Conservation (phyloP, 2,888 invertebrate genomes). For the Cerastoderma edule region DNA sequence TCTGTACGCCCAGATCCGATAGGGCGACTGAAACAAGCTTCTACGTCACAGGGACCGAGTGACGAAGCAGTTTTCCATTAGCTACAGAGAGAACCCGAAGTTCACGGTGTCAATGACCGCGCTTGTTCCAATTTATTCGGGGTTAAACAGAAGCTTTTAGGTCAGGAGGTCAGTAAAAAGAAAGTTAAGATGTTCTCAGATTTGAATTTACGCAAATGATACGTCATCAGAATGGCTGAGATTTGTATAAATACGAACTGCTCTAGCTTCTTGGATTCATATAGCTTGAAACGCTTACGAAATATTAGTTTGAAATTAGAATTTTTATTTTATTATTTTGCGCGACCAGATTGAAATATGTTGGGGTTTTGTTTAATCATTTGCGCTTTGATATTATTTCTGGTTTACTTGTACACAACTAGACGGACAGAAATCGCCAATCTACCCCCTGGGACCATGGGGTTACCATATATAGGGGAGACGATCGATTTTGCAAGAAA, state of each 20-base stretch:
- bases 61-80: background rate
- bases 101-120: slow-evolving; percentile 10
- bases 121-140: background rate
- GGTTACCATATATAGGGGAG: slow-evolving; percentile 55
- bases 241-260: slow-evolving; percentile 6
- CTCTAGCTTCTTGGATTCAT: background rate
- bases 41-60: too few species aligned
- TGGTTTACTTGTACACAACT: background rate
- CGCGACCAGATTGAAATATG: background rate
- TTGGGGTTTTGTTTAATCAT: background rate
- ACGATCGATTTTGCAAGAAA: slow-evolving; percentile 45
- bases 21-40: too few species aligned
- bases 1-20: too few species aligned
- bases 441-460: slow-evolving; percentile 55
- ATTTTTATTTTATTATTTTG: background rate
- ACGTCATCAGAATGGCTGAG: slow-evolving; percentile 1
- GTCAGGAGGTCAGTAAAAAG: background rate
- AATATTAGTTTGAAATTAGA: background rate
- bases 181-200: slow-evolving; percentile 8
- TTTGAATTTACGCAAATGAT: slow-evolving; percentile 11
- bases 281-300: background rate
- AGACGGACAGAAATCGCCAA: background rate
- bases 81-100: background rate
- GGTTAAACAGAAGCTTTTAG: slow-evolving; percentile 11
- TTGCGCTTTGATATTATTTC: background rate